phyloP scores from a whole-genome alignment of 2,797 vertebrate genomes.

The Limnodromus scolopaceus region DNA sequence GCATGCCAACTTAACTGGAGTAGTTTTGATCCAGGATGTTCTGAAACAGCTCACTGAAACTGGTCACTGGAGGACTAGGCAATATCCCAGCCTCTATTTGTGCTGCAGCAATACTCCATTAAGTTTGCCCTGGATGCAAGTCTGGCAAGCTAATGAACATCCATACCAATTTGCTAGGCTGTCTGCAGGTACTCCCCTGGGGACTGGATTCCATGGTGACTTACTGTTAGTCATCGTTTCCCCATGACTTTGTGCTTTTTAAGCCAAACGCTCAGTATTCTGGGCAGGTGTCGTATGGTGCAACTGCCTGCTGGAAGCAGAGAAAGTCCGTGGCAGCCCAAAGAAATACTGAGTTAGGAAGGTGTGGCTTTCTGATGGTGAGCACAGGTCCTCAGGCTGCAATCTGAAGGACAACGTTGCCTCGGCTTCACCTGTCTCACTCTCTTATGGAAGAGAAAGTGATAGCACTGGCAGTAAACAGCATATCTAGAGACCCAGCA shows the following conservation, averaged over 20 bases:
- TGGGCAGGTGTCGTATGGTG: not conserved
- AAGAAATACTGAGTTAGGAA: not conserved
- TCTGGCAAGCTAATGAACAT: constrained; percentile 19
- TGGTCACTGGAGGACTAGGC: not conserved
- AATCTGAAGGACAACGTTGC: not conserved
- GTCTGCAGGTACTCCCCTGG: constrained; percentile 22
- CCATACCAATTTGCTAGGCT: constrained; percentile 25
- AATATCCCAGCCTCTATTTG: not conserved
- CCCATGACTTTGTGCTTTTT: constrained; percentile 45
- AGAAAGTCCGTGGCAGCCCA: not conserved
- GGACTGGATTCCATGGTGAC: not conserved
- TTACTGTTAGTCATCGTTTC: constrained; percentile 32
- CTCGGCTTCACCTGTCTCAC: not conserved
- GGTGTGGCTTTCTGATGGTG: constrained; percentile 6
- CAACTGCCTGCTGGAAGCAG: constrained; percentile 21
- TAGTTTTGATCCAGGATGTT: not conserved
- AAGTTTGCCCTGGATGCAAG: constrained; percentile 9
- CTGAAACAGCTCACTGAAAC: not conserved
- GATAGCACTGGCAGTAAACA: not conserved
- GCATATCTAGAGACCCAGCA: not conserved
- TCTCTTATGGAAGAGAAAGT: not conserved
- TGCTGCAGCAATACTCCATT: not conserved
- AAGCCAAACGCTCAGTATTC: constrained; percentile 37
- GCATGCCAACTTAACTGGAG: not conserved
- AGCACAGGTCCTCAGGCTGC: not conserved